These are phyloP conservation scores for Kryphioiulus occultus DNA, from an alignment of 2,888 invertebrate genomes.

Conservation along the genomic window DNA sequence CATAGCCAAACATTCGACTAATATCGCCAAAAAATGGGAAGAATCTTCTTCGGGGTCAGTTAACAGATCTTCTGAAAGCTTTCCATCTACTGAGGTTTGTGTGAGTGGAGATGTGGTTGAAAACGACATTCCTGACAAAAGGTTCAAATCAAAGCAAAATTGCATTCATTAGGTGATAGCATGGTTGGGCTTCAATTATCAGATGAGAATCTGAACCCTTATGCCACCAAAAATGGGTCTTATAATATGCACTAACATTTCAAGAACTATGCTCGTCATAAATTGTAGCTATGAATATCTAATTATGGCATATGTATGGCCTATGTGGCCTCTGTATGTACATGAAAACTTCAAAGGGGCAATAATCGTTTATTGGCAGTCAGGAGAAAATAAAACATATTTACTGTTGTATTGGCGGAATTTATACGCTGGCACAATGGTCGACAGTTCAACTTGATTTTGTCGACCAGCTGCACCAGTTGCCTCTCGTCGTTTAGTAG, in stretches of 20 bases:
- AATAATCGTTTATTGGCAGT: no score
- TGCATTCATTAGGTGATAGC: not conserved
- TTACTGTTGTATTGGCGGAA: constrained; percentile 44
- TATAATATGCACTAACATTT: no score
- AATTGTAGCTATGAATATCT: no score
- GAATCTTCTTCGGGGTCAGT: constrained; percentile 64
- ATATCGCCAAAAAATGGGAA: constrained; percentile 74
- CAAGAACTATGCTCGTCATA: no score
- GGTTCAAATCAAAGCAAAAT: not conserved
- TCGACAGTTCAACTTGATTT: constrained; percentile 47
- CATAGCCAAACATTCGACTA: constrained; percentile 84
- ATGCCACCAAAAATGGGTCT: no score
- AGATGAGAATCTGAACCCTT: no score
- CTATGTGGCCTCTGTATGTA: no score
- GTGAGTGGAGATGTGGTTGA: not conserved
- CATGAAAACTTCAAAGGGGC: no score
- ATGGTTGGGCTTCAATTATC: no score
- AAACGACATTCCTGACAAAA: constrained; percentile 33
- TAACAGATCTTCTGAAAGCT: constrained; percentile 56
- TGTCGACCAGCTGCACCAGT: not conserved
- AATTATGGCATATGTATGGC: no score
- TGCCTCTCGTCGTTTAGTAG: not conserved
- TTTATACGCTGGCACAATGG: constrained; percentile 51
- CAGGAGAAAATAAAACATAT: constrained; percentile 18
- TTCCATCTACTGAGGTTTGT: not conserved